A percentile compares a stretch with the other conserved stretches of the same genome.
These are phyloP conservation scores for Hyposoter didymator DNA, from an alignment of 2,888 invertebrate species.

Conservation along the genomic window DNA sequence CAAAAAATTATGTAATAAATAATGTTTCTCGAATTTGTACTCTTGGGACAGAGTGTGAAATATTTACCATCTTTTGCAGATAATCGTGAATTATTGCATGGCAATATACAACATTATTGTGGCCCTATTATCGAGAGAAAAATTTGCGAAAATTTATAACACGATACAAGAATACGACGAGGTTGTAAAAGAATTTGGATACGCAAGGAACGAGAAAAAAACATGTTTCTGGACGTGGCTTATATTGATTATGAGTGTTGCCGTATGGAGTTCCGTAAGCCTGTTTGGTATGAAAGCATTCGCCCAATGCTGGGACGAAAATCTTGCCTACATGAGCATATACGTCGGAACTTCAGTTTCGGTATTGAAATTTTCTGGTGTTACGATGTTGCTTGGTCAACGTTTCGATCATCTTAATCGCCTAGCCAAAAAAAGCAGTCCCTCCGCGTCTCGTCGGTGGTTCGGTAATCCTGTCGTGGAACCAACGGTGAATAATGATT, in stretches of 20 bases:
- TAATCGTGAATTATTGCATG: slow-evolving; percentile 74
- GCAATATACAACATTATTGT: slow-evolving; percentile 70
- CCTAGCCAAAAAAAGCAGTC: slow-evolving; percentile 71
- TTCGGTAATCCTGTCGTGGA: slow-evolving; percentile 41
- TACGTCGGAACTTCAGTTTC: slow-evolving; percentile 75
- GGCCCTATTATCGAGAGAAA: slow-evolving; percentile 66
- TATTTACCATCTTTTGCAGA: slow-evolving; percentile 64
- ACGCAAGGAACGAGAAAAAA: slow-evolving; percentile 71
- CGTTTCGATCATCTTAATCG: slow-evolving; percentile 78
- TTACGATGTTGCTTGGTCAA: slow-evolving; percentile 76
- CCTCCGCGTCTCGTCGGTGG: slow-evolving; percentile 55
- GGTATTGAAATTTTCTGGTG: slow-evolving; percentile 76
- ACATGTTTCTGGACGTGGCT: slow-evolving; percentile 71
- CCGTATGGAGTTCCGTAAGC: slow-evolving; percentile 74
- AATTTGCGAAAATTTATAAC: slow-evolving; percentile 78
- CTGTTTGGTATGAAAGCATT: slow-evolving; percentile 78
- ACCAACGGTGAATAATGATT: slow-evolving; percentile 23
- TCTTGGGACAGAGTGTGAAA: neutral
- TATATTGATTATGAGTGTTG: slow-evolving; percentile 54
- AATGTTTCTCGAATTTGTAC: neutral
- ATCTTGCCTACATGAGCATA: slow-evolving; percentile 75
- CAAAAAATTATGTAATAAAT: no score
- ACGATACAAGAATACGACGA: slow-evolving; percentile 78
- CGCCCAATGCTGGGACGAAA: slow-evolving; percentile 72
- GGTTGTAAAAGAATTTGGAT: slow-evolving; percentile 71